These are phyloP conservation scores for Ricordea florida DNA, from an alignment of 92 coral and sea anemone genomes.

Conservation along the genomic window DNA sequence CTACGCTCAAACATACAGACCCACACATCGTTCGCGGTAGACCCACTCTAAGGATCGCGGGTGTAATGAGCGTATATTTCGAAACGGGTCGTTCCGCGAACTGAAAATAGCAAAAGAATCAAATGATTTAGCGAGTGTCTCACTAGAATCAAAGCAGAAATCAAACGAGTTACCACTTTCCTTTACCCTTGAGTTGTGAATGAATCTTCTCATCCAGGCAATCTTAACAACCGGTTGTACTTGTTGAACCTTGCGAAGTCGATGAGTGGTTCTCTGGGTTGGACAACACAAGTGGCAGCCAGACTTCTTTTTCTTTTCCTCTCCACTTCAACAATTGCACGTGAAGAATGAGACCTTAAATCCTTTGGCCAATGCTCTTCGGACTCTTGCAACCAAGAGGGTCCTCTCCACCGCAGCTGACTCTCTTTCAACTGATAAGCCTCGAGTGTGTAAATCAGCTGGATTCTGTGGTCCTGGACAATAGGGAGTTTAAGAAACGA, in stretches of 20 bases:
- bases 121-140: too few relatives aligned
- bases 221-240: constrained; percentile 11
- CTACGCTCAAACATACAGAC: too few relatives aligned
- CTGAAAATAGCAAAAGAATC: too few relatives aligned
- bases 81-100: too few relatives aligned
- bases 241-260: constrained; percentile 32
- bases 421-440: constrained; percentile 18
- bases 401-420: constrained; percentile 31
- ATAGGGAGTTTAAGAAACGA: too few relatives aligned
- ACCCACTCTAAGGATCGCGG: too few relatives aligned
- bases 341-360: constrained; percentile 14
- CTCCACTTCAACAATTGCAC: not conserved
- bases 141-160: too few relatives aligned
- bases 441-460: constrained; percentile 28
- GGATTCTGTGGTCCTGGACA: constrained; percentile 34
- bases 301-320: constrained; percentile 17
- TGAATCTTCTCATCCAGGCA: constrained; percentile 34
- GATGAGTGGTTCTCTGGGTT: not conserved
- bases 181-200: constrained; percentile 1
- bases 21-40: too few relatives aligned
- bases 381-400: constrained; percentile 11
- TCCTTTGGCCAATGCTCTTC: constrained; percentile 33
- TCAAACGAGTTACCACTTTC: constrained; percentile 12
- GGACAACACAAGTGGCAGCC: constrained; percentile 17
- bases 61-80: too few relatives aligned